These are phyloP conservation scores for Leptinotarsa rubiginosa DNA, from an alignment of 2,888 invertebrate genomes.

Conservation along the genomic window DNA sequence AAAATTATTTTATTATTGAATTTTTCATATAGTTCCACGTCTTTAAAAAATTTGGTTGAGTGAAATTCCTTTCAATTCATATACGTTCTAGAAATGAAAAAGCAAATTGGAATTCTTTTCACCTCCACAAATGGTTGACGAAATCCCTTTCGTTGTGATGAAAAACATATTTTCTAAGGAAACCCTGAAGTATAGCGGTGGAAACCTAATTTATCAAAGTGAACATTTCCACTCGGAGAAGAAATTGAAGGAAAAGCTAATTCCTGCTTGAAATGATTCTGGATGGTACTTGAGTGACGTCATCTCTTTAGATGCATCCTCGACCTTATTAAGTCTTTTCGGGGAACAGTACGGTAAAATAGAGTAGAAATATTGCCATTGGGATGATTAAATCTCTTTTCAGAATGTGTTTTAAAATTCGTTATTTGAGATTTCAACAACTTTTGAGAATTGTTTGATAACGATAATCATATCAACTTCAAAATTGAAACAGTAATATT, in stretches of 20 bases:
- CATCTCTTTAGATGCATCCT: constrained; percentile 38
- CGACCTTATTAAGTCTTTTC: constrained; percentile 37
- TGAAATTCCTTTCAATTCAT: background rate
- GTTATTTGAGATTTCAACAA: too few relatives aligned
- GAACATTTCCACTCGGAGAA: constrained; percentile 39
- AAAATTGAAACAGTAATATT: too few relatives aligned
- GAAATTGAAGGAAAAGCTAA: constrained; percentile 45
- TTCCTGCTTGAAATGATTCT: constrained; percentile 43
- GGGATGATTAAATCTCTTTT: too few relatives aligned
- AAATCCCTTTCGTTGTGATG: constrained; percentile 12
- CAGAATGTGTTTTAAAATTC: too few relatives aligned
- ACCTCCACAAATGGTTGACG: background rate
- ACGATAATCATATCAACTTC: too few relatives aligned
- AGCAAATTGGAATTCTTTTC: background rate
- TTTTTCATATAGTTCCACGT: too few relatives aligned
- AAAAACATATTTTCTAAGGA: constrained; percentile 13
- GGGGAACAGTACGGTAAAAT: background rate
- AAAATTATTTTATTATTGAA: too few relatives aligned
- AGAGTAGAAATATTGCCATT: background rate
- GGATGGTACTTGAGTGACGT: constrained; percentile 44
- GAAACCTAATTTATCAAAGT: constrained; percentile 45
- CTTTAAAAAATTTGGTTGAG: background rate
- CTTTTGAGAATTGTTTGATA: too few relatives aligned
- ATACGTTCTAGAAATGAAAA: background rate
- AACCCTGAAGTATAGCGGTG: constrained; percentile 24